Evolutionary conservation across 1,140 invertebrate genomes (phyloP), one percentile per base, ranked within the genome.

Genomic region (Drosophila dunni): DNA sequence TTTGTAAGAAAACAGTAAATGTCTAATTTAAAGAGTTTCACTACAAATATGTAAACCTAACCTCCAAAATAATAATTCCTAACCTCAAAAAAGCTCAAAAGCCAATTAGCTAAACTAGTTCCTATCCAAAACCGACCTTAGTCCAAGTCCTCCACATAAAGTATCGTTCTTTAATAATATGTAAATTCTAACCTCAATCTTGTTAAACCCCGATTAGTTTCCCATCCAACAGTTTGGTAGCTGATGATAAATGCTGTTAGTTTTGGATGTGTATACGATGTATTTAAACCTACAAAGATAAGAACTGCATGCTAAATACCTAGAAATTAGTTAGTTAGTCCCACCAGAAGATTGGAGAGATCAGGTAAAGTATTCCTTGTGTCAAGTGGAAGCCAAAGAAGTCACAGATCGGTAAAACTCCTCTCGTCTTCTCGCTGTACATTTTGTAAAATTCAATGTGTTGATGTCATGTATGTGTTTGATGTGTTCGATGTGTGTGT

Each of bases 221-320:
- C 67, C 61, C 48, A 17, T 7, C 60, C 64, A 36, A 34, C 4
- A 68, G 45, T 74, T 86, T 89, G 75, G 78, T 86, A 81, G 73
- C 74, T 78, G 86, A 86, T 90, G 88, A 90, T 66, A 76, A 78
- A 86, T 90, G 88, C 81, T 90, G 88, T 81, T 90, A 86, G 86
- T 86, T 80, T 90, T 54, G 79, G 29, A 82, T 90, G 85, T 90
- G 79, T 80, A 78, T 66, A 76, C 40, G 71, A 57, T 71, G 68
- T 69, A 50, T 67, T 20, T 58, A 60, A 29, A 29, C 24, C 24
- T 61, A 45, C 33, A 45, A 17, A 8, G 8, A 50, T 20, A 13
- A 17, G 38, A 77, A 51, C 51, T 69, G 85, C 85, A 81, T 90
- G 85, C 50, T 42, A 54, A 29, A 15, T 56, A 15, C 10, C 36